These are phyloP conservation scores for Parelbella ahira DNA, from an alignment of 2,888 invertebrate species.

Conservation along the genomic window DNA sequence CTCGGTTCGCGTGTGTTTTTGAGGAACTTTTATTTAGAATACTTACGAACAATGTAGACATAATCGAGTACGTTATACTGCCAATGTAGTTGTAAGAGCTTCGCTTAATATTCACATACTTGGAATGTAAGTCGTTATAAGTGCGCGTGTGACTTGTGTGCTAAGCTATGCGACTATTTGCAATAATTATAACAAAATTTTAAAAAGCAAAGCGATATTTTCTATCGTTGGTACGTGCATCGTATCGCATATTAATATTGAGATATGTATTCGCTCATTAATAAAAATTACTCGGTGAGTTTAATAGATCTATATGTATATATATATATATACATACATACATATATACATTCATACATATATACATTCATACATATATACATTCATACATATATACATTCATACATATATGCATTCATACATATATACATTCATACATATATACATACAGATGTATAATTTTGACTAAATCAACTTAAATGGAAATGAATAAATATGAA, in stretches of 20 bases:
- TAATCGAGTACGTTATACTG: conserved; percentile 44
- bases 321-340: too few relatives aligned
- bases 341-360: too few relatives aligned
- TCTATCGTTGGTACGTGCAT: conserved; percentile 6
- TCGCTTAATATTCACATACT: conserved; percentile 38
- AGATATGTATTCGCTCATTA: conserved; percentile 10
- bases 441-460: too few relatives aligned
- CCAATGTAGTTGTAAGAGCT: conserved; percentile 58
- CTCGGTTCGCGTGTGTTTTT: conserved; percentile 18
- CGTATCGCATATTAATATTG: conserved; percentile 11
- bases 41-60: conserved; percentile 35
- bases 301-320: too few relatives aligned
- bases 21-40: conserved; percentile 20
- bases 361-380: too few relatives aligned
- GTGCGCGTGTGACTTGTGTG: conserved; percentile 29
- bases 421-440: too few relatives aligned
- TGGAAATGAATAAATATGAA: too few relatives aligned
- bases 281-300: too few relatives aligned
- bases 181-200: conserved; percentile 27
- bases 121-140: conserved; percentile 32
- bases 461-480: too few relatives aligned
- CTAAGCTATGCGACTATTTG: conserved; percentile 35
- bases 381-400: too few relatives aligned
- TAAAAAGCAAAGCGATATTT: conserved; percentile 27
- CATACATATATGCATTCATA: too few relatives aligned